A percentile compares a stretch with the other conserved stretches of the same genome.
phyloP scores from a whole-genome alignment of 2,113 vertebrate species.

The Cynopterus brachyotis region DNA sequence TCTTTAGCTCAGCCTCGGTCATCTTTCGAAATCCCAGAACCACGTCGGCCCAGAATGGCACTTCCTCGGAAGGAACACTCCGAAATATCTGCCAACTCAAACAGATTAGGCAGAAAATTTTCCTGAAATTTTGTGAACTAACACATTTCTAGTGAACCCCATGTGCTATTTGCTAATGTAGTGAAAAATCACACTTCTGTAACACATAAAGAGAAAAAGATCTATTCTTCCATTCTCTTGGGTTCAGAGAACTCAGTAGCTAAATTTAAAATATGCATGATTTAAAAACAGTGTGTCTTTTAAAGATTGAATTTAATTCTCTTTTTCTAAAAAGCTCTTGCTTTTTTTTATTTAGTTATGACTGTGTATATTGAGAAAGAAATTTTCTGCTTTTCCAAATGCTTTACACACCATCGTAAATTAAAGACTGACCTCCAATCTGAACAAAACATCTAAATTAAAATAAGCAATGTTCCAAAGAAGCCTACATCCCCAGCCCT shows the following conservation, averaged over 20 bases:
- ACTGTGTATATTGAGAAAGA: neutral
- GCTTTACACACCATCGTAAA: neutral
- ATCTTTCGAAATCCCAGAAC: constrained; percentile 92
- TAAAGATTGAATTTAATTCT: constrained; percentile 13
- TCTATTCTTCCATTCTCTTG: neutral
- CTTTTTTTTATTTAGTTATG: neutral
- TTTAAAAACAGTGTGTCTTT: neutral
- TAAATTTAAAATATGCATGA: neutral
- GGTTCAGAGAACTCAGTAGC: neutral
- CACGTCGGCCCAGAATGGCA: constrained; percentile 91
- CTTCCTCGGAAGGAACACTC: constrained; percentile 81
- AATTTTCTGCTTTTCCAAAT: neutral
- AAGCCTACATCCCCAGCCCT: neutral
- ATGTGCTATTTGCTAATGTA: neutral
- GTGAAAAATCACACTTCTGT: neutral
- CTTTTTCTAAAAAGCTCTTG: constrained; percentile 21
- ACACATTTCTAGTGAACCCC: neutral
- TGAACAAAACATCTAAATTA: neutral
- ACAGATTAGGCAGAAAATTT: neutral
- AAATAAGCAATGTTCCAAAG: neutral
- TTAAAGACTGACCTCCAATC: neutral
- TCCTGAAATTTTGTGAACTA: neutral
- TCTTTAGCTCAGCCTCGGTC: constrained; percentile 87
- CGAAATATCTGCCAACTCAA: constrained; percentile 92
- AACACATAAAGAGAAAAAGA: neutral